These are phyloP conservation scores for Atherinosoma microstoma DNA, from an alignment of 2,797 vertebrate species.

Conservation along the genomic window DNA sequence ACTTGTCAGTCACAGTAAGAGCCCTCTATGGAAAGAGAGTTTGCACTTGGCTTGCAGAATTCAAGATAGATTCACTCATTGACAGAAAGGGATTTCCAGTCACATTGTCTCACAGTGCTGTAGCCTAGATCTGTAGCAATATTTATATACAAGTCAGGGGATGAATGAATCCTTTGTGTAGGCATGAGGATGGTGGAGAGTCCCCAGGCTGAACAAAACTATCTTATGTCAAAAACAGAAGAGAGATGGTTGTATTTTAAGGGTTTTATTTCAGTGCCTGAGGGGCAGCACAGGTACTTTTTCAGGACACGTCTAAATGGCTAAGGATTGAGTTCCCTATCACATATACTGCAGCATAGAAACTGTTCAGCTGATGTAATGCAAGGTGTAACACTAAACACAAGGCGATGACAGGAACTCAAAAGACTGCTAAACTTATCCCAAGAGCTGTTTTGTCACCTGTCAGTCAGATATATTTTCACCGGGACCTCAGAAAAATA, in stretches of 20 bases:
- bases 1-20: constrained; percentile 80
- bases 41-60: constrained; percentile 58
- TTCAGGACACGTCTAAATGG: constrained; percentile 60
- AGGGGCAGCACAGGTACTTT: constrained; percentile 55
- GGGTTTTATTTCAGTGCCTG: constrained; percentile 62
- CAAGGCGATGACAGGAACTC: constrained; percentile 54
- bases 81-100: constrained; percentile 72
- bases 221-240: constrained; percentile 56
- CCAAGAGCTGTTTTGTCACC: constrained; percentile 47
- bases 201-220: constrained; percentile 50
- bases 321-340: constrained; percentile 69
- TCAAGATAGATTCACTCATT: constrained; percentile 65
- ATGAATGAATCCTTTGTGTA: constrained; percentile 74
- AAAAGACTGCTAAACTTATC: constrained; percentile 62
- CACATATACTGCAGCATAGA: constrained; percentile 33
- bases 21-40: constrained; percentile 59
- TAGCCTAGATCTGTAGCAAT: constrained; percentile 72
- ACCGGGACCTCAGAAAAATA: constrained; percentile 30
- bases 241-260: constrained; percentile 53
- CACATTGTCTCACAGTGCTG: constrained; percentile 66
- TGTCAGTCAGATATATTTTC: constrained; percentile 59
- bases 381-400: constrained; percentile 59
- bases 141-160: constrained; percentile 73
- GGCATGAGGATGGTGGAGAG: constrained; percentile 52
- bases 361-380: constrained; percentile 50